These are phyloP conservation scores for Sylvia atricapilla DNA, from an alignment of 2,113 vertebrate species.

Conservation along the genomic window DNA sequence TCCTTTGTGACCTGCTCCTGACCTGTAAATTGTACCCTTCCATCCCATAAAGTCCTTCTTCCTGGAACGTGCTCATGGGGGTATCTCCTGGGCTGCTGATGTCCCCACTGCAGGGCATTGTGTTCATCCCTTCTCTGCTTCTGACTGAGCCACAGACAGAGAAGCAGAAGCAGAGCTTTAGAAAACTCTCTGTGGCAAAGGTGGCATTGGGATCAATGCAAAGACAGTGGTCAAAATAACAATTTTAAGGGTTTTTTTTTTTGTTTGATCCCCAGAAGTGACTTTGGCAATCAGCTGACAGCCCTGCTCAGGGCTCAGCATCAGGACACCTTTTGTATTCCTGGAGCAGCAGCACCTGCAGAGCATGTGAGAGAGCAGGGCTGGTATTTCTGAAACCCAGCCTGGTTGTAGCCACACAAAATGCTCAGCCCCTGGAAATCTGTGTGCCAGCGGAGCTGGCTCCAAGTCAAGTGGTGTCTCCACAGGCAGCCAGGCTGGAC, in stretches of 20 bases:
- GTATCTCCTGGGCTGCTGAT: background rate
- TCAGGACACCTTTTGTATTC: background rate
- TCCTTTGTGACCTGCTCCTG: background rate
- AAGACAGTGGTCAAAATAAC: background rate
- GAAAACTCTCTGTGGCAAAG: background rate
- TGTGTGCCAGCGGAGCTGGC: background rate
- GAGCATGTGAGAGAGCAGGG: background rate
- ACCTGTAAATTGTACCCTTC: background rate
- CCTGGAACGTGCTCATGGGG: background rate
- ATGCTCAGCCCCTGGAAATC: background rate
- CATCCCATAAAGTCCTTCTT: background rate
- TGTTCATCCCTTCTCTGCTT: background rate
- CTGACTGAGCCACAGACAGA: background rate
- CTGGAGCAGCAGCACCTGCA: background rate
- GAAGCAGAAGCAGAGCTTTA: background rate
- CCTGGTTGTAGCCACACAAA: background rate
- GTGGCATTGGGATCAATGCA: background rate
- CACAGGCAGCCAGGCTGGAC: background rate
- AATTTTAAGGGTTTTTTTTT: accelerated
- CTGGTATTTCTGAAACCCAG: background rate
- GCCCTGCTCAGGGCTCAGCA: background rate
- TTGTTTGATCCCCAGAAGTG: background rate
- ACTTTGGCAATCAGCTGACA: background rate
- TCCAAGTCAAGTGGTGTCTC: background rate
- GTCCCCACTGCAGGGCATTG: background rate